Conservation (phyloP, 2,113 vertebrate species). For the Eira barbara region DNA sequence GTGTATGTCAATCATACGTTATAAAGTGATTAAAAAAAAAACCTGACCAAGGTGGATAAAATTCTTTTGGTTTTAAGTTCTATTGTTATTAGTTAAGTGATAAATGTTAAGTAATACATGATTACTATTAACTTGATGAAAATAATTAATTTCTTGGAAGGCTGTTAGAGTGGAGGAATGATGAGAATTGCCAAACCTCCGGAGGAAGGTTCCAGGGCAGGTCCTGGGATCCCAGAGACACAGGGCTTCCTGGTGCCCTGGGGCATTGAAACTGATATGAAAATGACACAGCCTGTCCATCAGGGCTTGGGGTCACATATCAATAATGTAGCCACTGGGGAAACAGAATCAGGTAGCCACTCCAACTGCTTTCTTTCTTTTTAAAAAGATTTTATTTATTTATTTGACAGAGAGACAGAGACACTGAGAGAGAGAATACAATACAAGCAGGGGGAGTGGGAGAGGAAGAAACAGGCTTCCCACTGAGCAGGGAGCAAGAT, state of each 20-base stretch:
- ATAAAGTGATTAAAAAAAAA: not conserved
- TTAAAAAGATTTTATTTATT: too few relatives aligned
- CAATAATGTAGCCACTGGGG: not conserved
- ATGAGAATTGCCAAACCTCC: not conserved
- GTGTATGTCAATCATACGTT: not conserved
- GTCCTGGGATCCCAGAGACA: not conserved
- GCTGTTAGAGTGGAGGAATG: not conserved
- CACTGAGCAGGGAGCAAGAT: too few relatives aligned
- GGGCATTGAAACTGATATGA: not conserved
- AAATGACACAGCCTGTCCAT: not conserved
- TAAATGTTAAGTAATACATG: not conserved
- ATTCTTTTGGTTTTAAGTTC: not conserved
- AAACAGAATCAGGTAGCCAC: not conserved
- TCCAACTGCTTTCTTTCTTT: not conserved
- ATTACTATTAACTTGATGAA: not conserved
- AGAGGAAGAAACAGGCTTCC: too few relatives aligned
- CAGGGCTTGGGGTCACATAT: not conserved
- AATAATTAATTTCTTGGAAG: not conserved
- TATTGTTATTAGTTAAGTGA: not conserved
- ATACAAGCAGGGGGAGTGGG: too few relatives aligned
- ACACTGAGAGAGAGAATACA: too few relatives aligned
- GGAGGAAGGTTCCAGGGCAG: not conserved
- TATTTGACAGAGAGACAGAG: too few relatives aligned
- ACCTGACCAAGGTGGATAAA: not conserved
- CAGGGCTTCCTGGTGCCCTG: not conserved